Base-by-base conservation (phyloP, 2,888 invertebrate species). In the Habrosyne pyritoides region DNA sequence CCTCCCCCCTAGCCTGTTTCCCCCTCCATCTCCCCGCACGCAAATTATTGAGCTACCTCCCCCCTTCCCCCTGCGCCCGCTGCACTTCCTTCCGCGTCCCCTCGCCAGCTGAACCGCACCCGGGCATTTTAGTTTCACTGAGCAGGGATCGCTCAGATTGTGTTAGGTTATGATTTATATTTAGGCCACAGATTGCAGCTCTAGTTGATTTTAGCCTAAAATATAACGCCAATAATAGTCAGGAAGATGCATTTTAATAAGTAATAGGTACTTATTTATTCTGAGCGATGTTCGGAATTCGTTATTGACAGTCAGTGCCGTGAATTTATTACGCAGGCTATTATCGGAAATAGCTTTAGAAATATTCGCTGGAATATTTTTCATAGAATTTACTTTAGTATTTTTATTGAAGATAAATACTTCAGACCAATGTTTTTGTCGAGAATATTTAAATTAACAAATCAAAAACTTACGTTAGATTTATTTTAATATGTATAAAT, bases 31-130 rank as follows among this genome's bases (percentile, higher is more conserved):
- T 1, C 33, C 67, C 69, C 80, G 79, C 83, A 84, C 83, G 86
- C 87, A 86, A 87, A 87, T 87, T 88, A 87, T 87, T 81, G 86
- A 86, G 78, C 85, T 67, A 71, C 68, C 69, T 66, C 66, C 64
- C 55, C 60, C 55, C 53, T 54, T 59, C 54, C 63, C 57, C 48
- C 57, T 56, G 54, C 54, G 67, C 75, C 76, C 80, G 73, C 74
- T 82, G 81, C 83, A 84, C 77, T 85, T 85, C 85, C 85, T 85
- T 83, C 84, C 86, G 79, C 77, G 76, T 63, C 71, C 64, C 70
- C 60, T 64, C 63, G 14, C 21, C 24, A 50, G 50, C 50, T 50
- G 28, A 42, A 18, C 70, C 76, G 69, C 75, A 77, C 79, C 82
- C 81, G 81, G 75, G 79, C 8, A 78, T 73, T 81, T 73, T 71